These are phyloP conservation scores for Iselma pallidipennis DNA, from an alignment of 2,888 invertebrate genomes.

Conservation along the genomic window DNA sequence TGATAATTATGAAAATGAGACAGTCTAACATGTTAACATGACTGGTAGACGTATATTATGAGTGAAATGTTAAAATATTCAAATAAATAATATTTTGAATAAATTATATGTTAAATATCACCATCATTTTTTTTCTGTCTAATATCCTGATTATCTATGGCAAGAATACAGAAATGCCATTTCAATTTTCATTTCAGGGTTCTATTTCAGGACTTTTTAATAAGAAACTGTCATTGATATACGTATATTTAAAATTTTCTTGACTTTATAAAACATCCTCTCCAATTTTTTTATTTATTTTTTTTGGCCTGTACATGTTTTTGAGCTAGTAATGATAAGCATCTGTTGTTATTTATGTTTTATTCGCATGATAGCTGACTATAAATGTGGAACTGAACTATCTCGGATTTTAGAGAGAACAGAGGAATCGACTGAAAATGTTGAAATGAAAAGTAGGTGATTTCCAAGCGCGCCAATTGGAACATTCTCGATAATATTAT, in stretches of 20 bases:
- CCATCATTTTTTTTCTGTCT: neutral
- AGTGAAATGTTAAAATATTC: neutral
- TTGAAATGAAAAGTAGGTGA: conserved; percentile 2
- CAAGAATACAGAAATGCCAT: neutral
- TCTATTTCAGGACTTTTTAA: too few species aligned
- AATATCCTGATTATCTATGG: neutral
- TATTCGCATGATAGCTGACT: conserved; percentile 17
- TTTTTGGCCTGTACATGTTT: too few species aligned
- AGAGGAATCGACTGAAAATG: neutral
- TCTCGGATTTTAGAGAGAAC: conserved; percentile 10
- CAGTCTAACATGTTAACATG: too few species aligned
- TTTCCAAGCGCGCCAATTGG: conserved; percentile 8
- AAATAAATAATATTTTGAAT: neutral
- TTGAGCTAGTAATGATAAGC: conserved; percentile 15
- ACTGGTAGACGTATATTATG: neutral
- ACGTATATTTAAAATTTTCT: neutral
- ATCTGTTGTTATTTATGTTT: conserved; percentile 21
- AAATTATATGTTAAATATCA: neutral
- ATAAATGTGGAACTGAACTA: conserved; percentile 9
- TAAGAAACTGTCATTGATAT: neutral
- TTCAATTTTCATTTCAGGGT: too few species aligned
- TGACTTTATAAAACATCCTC: conserved; percentile 3
- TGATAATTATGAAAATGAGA: too few species aligned
- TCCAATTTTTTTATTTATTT: conserved; percentile 7
- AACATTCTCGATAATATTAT: too few species aligned